Evolutionary conservation across 2,888 invertebrate species (phyloP), one percentile per base, ranked within the genome.

Genomic region (Lampropteryx suffumata): DNA sequence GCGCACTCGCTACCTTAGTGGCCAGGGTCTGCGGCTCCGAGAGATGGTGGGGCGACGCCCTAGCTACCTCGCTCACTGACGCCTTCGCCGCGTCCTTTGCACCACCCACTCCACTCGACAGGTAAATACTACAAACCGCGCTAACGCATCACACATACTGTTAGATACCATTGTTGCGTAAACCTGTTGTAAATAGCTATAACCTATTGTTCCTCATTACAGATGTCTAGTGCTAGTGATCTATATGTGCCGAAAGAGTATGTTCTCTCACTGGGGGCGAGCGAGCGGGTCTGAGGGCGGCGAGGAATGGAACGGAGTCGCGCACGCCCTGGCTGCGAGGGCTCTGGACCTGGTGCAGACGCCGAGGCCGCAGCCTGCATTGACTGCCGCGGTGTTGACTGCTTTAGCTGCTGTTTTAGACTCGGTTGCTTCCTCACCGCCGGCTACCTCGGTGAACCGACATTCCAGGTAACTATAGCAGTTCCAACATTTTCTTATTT

Each of bases 1-100:
- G 96, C 33, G 92, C 95, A 12, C 93, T 95, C 10, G 95, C 94
- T 41, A 94, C 96, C 14, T 87, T 98, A 55, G 84, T 96, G 69
- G 95, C 97, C 49, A 92, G 95, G 40, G 94, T 94, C 74, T 95
- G 95, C 70, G 94, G 94, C 40, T 91, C 92, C 47, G 94, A 94
- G 72, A 88, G 92, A 7, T 98, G 97, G 95, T 98, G 98, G 98
- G 98, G 98, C 32, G 93, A 94, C 61, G 97, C 96, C 71, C 91
- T 98, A n/a, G 95, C 97, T 0, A 94, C 95, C 68, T 95, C 95
- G 17, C 92, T 98, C 48, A 93, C 94, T 13, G 91, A 92, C 55
- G 93, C 97, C 67, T 97, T 96, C 77, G 94, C 95, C 0, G 94
- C 95, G 0, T 93, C 94, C 34, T 95, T 96, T 63, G 94, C 94